Evolutionary conservation across 1,140 invertebrate genomes (phyloP), one percentile per base, ranked within the genome.

Genomic region (Eubasilissa regina): DNA sequence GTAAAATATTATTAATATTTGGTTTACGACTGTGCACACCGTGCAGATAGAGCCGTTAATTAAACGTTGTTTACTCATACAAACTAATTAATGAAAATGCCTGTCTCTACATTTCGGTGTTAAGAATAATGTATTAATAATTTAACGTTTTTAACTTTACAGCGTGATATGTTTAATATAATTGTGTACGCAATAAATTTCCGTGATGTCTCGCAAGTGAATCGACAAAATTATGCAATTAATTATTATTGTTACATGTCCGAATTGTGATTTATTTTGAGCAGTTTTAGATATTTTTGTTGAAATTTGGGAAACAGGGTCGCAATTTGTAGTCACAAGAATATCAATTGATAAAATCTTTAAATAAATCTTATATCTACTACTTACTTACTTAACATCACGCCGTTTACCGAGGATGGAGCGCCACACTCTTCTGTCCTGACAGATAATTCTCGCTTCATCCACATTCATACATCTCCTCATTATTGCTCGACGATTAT

Each of bases 101-200:
- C 25, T 64, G 60, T 43, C 25, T 64, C 19, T 25, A 25, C n/a
- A 64, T 64, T 25, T 64, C 19, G 60, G 35, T 25, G 11, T 51
- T 51, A 64, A 43, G 3, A 21, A 35, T 13, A 21, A 62, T 62
- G 25, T 64, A 7, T 43, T 64, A 43, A 43, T 43, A 64, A 25
- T 64, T 25, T 35, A 35, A 64, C 10, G 19, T 12, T 64, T 64
- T 64, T 64, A 64, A 64, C 35, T 64, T 64, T 13, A 64, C 60
- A 25, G 35, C 35, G 60, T 64, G 60, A 64, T n/a, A 64, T 64
- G 60, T 64, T 64, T 64, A 64, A 43, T 64, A 64, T 43, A 19
- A n/a, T 43, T 64, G 25, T 35, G 25, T 35, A 35, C 25, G 25
- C 21, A 43, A 64, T 64, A 25, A 19, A 58, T 58, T 58, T 19